Evolutionary conservation across 2,797 vertebrate species (phyloP), one percentile per base, ranked within the genome.

Genomic region (Dicrostonyx torquatus): DNA sequence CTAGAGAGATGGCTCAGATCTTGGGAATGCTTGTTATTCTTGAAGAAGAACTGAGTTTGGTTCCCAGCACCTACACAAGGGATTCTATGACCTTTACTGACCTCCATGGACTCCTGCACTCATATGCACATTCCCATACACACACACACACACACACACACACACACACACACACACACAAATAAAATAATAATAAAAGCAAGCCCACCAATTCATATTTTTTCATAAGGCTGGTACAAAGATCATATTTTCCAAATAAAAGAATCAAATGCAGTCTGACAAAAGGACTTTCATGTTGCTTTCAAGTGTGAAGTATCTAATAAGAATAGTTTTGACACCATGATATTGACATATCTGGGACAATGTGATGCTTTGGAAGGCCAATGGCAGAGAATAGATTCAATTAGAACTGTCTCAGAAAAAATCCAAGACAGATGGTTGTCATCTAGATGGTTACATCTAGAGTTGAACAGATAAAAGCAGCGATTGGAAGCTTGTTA

Each of bases 161-260:
- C 43, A 26, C 48, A 37, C 77, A 79, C 34, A 79, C 34, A 37
- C 24, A 60, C 3, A 31, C 13, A 24, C n/a, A 50, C 20, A 66
- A 17, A 37, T 55, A 55, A 86, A 55, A 40, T 40, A 55, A 37
- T 75, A 60, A 53, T 24, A 92, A 83, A 92, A n/a, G 31, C 15
- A 94, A 60, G 75, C 53, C 1, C 34, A 87, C 22, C 5, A 22
- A 37, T 91, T 84, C 29, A 87, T 22, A 11, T 85, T 78, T 87
- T 84, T 70, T 89, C 91, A 2, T 60, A 45, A 87, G 75, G 77
- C 22, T 89, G 31, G 60, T 66, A 37, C 22, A 75, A 24, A 85
- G 82, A 88, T 70, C 82, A 62, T 94, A 86, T 95, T 97, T 96
- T 95, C n/a, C 26, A 94, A 96, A 82, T 72, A 79, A 48, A 93